Base-by-base conservation (phyloP, 2,797 vertebrate species). In the Sus cebifrons region DNA sequence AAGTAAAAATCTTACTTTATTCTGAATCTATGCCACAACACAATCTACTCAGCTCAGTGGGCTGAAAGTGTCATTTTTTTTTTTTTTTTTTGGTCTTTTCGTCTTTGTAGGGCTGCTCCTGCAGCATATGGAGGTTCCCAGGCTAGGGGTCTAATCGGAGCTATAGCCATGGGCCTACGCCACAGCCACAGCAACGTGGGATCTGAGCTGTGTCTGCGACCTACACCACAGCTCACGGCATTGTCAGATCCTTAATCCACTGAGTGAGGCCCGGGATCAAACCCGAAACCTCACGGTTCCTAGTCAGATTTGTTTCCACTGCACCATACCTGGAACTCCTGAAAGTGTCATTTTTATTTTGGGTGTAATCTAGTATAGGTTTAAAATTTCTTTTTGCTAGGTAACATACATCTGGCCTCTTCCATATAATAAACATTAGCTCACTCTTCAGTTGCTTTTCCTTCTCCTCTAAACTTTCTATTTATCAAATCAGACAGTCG, bases 341-440 rank as follows among this genome's bases (percentile, higher is more conserved):
- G 7, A 14, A 95, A 89, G 2, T 10, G 2, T 32, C 23, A 40
- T 89, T 68, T 81, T 84, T 27, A 75, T 14, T 54, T 83, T 86
- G 20, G 29, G 13, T 71, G 40, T 95, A 49, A 32, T 93, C 23
- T 85, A 68, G 3, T 25, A 7, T 16, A 21, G 5, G 5, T 74
- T 58, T 82, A 88, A 87, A n/a, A 44, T 79, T 90, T 94, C 32
- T 25, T 14, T 89, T 73, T 87, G 44, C 21, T n/a, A 44, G 15
- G 14, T 44, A 81, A 92, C 20, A 68, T 44, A 4, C 52, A 79
- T 65, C 83, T 70, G 44, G n/a, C 21, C 2, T 67, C 29, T 21
- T 88, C 44, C 3, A 6, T 36, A 40, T 52, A 44, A 75, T 62
- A 84, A 85, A 70, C 3, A 32, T 29, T 60, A 91, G 21, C 3